Conservation (phyloP, 2,113 vertebrate genomes). For the Isichthys henryi region DNA sequence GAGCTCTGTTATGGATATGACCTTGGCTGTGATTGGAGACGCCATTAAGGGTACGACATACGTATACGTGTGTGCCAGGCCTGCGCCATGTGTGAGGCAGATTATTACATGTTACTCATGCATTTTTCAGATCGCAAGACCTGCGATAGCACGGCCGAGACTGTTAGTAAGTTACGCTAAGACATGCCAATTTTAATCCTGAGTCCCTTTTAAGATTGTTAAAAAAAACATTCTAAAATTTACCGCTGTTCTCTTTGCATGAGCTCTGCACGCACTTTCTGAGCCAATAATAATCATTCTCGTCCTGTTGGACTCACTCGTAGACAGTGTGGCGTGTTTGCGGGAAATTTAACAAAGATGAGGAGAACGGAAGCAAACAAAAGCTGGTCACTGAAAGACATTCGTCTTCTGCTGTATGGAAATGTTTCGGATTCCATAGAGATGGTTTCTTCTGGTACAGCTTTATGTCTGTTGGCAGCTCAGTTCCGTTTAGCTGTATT, state of each 20-base stretch:
- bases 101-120: neutral
- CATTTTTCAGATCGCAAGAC: neutral
- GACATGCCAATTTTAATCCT: neutral
- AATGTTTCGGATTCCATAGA: neutral
- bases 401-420: neutral
- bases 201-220: neutral
- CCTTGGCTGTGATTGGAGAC: conserved; percentile 71
- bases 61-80: neutral
- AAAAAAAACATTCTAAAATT: neutral
- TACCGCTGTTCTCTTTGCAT: neutral
- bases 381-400: neutral
- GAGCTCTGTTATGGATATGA: conserved; percentile 74
- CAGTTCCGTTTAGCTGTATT: neutral
- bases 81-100: no score
- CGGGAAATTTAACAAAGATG: neutral
- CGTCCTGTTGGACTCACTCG: neutral
- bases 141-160: neutral
- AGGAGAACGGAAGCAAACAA: neutral
- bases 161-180: neutral
- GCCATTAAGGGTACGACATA: conserved; percentile 65
- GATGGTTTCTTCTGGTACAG: neutral
- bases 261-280: neutral
- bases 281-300: neutral
- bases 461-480: neutral
- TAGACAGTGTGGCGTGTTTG: neutral